phyloP scores from a whole-genome alignment of 2,888 invertebrate genomes.

The Brachyptera putata region DNA sequence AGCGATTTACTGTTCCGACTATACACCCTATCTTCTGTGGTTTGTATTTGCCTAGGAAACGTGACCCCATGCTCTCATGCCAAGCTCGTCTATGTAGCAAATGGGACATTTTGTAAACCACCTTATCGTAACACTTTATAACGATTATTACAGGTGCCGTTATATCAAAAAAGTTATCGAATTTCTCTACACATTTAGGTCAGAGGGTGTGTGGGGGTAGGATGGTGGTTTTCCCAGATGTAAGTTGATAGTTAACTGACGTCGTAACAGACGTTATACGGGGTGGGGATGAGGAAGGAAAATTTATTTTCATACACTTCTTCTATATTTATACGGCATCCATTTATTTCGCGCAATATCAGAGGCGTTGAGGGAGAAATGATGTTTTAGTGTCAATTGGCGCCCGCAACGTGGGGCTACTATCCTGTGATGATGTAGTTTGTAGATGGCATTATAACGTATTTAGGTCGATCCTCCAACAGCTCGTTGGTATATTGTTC shows the following conservation, averaged over 20 bases:
- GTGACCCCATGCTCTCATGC: background rate
- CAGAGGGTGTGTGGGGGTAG: background rate
- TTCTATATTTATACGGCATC: background rate
- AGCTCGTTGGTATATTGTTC: no score
- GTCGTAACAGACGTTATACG: no score
- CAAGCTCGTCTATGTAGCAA: background rate
- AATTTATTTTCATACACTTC: conserved; percentile 1
- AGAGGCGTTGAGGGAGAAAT: background rate
- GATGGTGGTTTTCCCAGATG: no score
- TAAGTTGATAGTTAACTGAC: no score
- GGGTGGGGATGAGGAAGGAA: background rate
- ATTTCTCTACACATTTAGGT: background rate
- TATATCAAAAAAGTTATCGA: background rate
- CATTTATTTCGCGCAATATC: conserved; percentile 6
- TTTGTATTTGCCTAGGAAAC: background rate
- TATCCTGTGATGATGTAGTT: no score
- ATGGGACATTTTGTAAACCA: conserved; percentile 4
- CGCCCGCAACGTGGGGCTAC: no score
- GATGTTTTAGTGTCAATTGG: no score
- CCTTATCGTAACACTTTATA: background rate
- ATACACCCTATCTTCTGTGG: background rate
- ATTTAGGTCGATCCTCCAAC: no score
- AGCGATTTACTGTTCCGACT: no score
- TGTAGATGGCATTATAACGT: no score
- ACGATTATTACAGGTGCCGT: background rate